These are phyloP conservation scores for Stictonetta naevosa DNA, from an alignment of 2,113 vertebrate species.

Conservation along the genomic window DNA sequence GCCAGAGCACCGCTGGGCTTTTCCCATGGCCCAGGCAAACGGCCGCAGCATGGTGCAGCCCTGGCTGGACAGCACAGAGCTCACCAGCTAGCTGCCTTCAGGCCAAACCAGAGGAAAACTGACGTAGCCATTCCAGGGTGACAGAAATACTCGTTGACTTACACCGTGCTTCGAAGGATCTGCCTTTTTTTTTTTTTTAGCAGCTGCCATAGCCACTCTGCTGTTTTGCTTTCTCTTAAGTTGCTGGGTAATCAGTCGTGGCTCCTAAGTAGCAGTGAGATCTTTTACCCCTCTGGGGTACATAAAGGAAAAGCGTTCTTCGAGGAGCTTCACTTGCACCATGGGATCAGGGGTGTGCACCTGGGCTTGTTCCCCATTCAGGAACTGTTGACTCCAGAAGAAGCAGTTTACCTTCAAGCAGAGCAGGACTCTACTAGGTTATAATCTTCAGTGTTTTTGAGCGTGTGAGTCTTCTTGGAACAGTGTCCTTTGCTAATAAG, in stretches of 20 bases:
- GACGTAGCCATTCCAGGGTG: background rate
- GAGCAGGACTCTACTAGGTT: background rate
- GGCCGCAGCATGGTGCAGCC: background rate
- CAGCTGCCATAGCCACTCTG: fast-evolving
- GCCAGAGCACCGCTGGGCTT: background rate
- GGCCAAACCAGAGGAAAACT: background rate
- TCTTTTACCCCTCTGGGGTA: background rate
- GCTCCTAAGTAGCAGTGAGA: fast-evolving
- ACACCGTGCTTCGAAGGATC: background rate
- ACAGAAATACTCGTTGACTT: background rate
- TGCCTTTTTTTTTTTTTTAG: background rate
- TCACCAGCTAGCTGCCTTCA: background rate
- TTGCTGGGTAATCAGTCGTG: background rate
- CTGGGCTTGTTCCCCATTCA: fast-evolving
- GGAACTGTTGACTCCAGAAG: background rate
- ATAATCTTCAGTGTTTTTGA: background rate
- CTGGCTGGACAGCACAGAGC: no score
- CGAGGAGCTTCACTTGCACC: fast-evolving
- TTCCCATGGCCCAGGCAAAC: background rate
- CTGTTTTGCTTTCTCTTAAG: fast-evolving
- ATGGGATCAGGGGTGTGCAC: no score
- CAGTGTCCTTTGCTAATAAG: background rate
- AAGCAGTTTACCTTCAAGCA: background rate
- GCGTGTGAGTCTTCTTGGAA: background rate
- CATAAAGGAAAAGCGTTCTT: background rate